Conservation (phyloP, 2,113 vertebrate species). For the Myotis yumanensis region DNA sequence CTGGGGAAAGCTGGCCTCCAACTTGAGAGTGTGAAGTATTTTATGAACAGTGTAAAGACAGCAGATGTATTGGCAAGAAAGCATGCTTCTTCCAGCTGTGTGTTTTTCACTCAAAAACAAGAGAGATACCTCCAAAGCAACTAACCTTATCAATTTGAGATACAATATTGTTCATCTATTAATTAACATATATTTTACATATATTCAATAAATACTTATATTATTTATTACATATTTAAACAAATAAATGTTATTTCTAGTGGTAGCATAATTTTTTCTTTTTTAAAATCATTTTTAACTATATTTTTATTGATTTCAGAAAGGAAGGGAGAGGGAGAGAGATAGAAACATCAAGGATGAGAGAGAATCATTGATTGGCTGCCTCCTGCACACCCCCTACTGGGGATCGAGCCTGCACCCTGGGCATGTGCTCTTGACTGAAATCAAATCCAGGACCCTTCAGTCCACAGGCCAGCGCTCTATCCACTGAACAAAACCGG, state of each 20-base stretch:
- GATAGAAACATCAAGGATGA: too few relatives aligned
- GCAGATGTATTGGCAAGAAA: slow-evolving; percentile 44
- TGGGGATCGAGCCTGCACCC: too few relatives aligned
- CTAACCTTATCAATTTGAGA: neutral
- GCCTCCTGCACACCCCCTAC: too few relatives aligned
- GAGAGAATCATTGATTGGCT: too few relatives aligned
- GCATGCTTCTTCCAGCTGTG: slow-evolving; percentile 19
- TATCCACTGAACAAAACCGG: too few relatives aligned
- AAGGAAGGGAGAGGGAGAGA: too few relatives aligned
- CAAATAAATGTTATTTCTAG: neutral
- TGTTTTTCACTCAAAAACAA: slow-evolving; percentile 25
- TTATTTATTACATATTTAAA: neutral
- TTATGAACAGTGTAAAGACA: slow-evolving; percentile 24
- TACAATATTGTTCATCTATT: neutral
- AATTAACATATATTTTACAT: neutral
- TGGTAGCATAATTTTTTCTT: too few relatives aligned
- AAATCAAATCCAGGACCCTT: too few relatives aligned
- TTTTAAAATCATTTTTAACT: too few relatives aligned
- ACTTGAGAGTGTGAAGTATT: neutral
- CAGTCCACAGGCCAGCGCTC: too few relatives aligned
- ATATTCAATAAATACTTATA: neutral
- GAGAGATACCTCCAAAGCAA: neutral
- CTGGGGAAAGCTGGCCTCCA: slow-evolving; percentile 33
- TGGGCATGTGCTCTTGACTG: too few relatives aligned
- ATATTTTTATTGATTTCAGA: too few relatives aligned